These are phyloP conservation scores for Noturus placidus DNA, from an alignment of 2,113 vertebrate genomes.

Conservation along the genomic window DNA sequence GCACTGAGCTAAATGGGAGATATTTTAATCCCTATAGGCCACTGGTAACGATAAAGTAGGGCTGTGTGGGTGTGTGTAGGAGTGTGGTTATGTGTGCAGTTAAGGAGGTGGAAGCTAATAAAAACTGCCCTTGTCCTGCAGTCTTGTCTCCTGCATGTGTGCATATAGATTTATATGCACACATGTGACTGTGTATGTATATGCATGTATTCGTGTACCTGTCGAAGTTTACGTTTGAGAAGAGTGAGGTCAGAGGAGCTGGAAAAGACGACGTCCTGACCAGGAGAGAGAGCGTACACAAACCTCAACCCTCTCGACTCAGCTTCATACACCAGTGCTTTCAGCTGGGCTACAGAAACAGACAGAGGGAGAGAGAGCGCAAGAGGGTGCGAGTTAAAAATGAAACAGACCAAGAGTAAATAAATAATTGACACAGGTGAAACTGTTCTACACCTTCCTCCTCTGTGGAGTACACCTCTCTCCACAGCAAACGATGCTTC, in stretches of 20 bases:
- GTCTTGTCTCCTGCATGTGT: neutral
- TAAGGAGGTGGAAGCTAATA: slow-evolving; percentile 28
- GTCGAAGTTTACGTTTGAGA: slow-evolving; percentile 84
- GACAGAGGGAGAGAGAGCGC: neutral
- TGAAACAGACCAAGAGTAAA: neutral
- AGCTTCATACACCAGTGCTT: slow-evolving; percentile 73
- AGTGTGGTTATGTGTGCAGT: slow-evolving; percentile 10
- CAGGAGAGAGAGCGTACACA: slow-evolving; percentile 83
- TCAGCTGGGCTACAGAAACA: slow-evolving; percentile 69
- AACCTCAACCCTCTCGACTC: slow-evolving; percentile 72
- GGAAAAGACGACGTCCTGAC: slow-evolving; percentile 86
- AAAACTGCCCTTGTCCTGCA: slow-evolving; percentile 1
- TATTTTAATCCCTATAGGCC: neutral
- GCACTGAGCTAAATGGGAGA: neutral
- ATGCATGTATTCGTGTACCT: slow-evolving; percentile 65
- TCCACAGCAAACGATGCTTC: slow-evolving; percentile 85
- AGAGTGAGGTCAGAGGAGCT: slow-evolving; percentile 78
- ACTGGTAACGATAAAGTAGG: slow-evolving; percentile 23
- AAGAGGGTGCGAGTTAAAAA: neutral
- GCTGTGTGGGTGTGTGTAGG: slow-evolving; percentile 14
- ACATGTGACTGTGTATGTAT: neutral
- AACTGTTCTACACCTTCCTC: slow-evolving; percentile 74
- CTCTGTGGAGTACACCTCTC: slow-evolving; percentile 82
- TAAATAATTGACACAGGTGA: neutral
- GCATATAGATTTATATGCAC: neutral